These are phyloP conservation scores for Euwallacea fornicatus DNA, from an alignment of 1,140 invertebrate genomes.

Conservation along the genomic window DNA sequence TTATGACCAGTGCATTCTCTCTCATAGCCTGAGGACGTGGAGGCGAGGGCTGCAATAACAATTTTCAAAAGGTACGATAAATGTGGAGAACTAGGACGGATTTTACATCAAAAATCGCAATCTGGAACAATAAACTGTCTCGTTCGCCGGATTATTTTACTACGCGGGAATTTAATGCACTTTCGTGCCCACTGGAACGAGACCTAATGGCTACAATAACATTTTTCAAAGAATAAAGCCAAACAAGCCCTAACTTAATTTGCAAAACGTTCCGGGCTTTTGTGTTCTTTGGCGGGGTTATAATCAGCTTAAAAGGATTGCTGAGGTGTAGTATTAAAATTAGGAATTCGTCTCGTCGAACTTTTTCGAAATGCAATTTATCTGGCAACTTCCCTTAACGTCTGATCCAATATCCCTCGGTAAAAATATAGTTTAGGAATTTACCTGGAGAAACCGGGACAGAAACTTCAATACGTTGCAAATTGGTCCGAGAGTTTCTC, in stretches of 20 bases:
- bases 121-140: slow-evolving; percentile 12
- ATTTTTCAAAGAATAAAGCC: slow-evolving; percentile 17
- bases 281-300: background rate
- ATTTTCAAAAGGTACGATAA: background rate
- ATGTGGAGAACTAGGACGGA: background rate
- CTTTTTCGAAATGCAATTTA: background rate
- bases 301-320: slow-evolving; percentile 1
- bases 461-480: background rate
- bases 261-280: slow-evolving; percentile 7
- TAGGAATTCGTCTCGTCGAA: background rate
- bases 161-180: slow-evolving; percentile 9
- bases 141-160: slow-evolving; percentile 9
- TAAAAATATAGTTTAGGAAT: background rate
- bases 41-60: background rate
- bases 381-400: background rate
- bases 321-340: background rate
- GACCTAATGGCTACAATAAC: slow-evolving; percentile 18
- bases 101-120: slow-evolving; percentile 4
- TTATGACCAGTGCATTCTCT: background rate
- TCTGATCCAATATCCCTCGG: background rate
- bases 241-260: slow-evolving; percentile 15
- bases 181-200: slow-evolving; percentile 1
- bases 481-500: background rate
- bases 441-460: background rate
- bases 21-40: background rate